Evolutionary conservation across 2,797 vertebrate species (phyloP).

Genomic region (Octomys mimax): DNA sequence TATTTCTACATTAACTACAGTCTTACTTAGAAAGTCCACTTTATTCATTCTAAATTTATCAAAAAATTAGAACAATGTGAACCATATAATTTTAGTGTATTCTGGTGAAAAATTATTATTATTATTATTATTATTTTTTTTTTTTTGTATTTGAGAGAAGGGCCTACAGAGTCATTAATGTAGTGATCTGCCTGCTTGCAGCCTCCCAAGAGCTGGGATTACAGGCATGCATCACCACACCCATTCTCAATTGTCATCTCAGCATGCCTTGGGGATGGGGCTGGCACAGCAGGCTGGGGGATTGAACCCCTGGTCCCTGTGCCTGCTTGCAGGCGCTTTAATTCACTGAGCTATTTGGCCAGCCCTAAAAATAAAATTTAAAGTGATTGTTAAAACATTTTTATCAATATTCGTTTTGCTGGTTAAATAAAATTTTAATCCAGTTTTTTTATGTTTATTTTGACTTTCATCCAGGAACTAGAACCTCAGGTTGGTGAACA

Average conservation of each 20-base stretch:
- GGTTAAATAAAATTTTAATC: conserved; percentile 1
- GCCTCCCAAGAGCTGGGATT: no score
- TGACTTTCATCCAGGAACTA: conserved; percentile 90
- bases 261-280: no score
- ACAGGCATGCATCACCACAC: no score
- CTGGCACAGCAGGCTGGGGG: no score
- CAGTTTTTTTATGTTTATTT: conserved; percentile 53
- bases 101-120: neutral
- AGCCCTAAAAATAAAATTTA: conserved; percentile 37
- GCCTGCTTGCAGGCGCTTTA: no score
- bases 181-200: no score
- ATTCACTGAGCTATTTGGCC: no score
- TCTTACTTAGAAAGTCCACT: conserved; percentile 29
- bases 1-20: conserved; percentile 23
- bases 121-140: no score
- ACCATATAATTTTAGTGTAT: conserved; percentile 32
- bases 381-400: conserved; percentile 40
- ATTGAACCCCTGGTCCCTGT: no score
- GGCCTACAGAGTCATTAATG: no score
- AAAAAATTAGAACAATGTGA: conserved; percentile 47
- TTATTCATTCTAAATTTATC: conserved; percentile 11
- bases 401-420: conserved; percentile 38
- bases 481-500: conserved; percentile 94
- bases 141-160: no score
- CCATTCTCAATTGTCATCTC: no score